phyloP scores from a whole-genome alignment of 2,888 invertebrate genomes.

The Galerucella calmariensis region DNA sequence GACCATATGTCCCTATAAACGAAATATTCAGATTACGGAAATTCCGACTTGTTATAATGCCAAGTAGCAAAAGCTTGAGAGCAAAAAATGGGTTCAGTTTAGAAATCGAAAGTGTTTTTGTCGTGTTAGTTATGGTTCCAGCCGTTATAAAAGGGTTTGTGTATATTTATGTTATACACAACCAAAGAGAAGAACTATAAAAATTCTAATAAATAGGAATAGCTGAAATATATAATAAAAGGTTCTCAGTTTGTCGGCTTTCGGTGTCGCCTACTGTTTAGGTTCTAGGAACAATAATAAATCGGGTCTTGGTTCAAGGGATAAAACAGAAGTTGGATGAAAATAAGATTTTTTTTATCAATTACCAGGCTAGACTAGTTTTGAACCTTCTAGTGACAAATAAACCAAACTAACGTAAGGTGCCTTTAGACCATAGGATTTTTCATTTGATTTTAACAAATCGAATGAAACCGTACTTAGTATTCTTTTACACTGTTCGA shows the following conservation, averaged over 20 bases:
- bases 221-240: slow-evolving; percentile 49
- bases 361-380: no score
- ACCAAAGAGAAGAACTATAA: slow-evolving; percentile 50
- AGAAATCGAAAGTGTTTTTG: slow-evolving; percentile 54
- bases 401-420: no score
- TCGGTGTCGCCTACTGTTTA: slow-evolving; percentile 54
- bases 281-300: slow-evolving; percentile 46
- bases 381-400: no score
- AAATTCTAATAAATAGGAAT: slow-evolving; percentile 49
- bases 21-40: slow-evolving; percentile 32
- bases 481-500: no score
- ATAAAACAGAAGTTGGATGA: background rate
- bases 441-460: no score
- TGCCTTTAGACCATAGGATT: no score
- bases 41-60: slow-evolving; percentile 9
- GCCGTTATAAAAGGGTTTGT: slow-evolving; percentile 47
- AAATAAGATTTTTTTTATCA: no score
- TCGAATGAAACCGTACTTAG: no score
- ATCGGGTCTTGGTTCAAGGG: slow-evolving; percentile 2
- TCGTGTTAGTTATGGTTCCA: slow-evolving; percentile 47
- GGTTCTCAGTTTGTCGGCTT: slow-evolving; percentile 51
- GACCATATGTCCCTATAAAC: slow-evolving; percentile 26
- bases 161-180: slow-evolving; percentile 35
- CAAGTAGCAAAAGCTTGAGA: slow-evolving; percentile 35
- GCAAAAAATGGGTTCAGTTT: slow-evolving; percentile 41